Percentiles rank a stretch among this genome's conserved stretches.
These are phyloP conservation scores for Tiphia femorata DNA, from an alignment of 2,888 invertebrate genomes.

Conservation along the genomic window DNA sequence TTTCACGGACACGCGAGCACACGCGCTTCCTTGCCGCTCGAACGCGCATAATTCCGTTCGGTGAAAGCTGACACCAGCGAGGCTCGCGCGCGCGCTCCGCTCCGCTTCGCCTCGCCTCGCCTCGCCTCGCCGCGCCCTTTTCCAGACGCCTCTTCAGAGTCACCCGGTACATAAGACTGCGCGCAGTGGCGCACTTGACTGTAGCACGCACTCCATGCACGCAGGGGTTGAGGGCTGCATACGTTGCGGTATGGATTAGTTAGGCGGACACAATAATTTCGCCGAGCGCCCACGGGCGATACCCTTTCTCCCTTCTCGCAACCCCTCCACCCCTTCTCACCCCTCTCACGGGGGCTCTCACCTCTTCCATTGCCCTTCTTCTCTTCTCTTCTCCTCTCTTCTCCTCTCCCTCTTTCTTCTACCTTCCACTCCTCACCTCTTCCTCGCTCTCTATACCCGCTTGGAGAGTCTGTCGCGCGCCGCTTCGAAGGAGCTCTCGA, in stretches of 20 bases:
- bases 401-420: neutral
- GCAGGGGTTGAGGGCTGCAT: slow-evolving; percentile 58
- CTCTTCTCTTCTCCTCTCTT: slow-evolving; percentile 7
- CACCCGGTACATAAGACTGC: slow-evolving; percentile 49
- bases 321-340: slow-evolving; percentile 5
- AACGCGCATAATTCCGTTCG: too few species aligned
- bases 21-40: too few species aligned
- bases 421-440: neutral
- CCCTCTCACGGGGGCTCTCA: too few species aligned
- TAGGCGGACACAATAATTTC: slow-evolving; percentile 64
- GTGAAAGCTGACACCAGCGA: neutral
- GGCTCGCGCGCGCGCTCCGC: too few species aligned
- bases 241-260: slow-evolving; percentile 65
- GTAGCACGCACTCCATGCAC: slow-evolving; percentile 61
- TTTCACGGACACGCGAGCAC: too few species aligned
- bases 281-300: slow-evolving; percentile 48
- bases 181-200: slow-evolving; percentile 60
- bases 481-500: slow-evolving; percentile 34
- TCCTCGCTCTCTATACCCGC: neutral
- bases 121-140: slow-evolving; percentile 37
- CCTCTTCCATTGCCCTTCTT: too few species aligned
- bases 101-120: too few species aligned
- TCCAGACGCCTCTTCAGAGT: slow-evolving; percentile 28
- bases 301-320: slow-evolving; percentile 25
- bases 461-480: slow-evolving; percentile 30